Base-by-base conservation (phyloP, 2,113 vertebrate genomes). In the Rousettus leschenaultii region DNA sequence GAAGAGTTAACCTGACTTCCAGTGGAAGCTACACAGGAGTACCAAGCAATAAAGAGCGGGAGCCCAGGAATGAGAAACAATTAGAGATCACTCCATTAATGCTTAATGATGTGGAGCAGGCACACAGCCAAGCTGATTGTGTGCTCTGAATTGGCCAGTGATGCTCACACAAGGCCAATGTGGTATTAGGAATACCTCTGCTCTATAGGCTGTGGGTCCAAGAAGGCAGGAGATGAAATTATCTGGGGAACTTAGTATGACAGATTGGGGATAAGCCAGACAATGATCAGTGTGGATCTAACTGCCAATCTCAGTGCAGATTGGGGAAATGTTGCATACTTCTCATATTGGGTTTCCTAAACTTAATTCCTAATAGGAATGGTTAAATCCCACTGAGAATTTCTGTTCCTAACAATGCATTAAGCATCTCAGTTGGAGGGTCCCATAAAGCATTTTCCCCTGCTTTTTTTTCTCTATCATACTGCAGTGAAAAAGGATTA, bases 401-500 rank as follows among this genome's bases (percentile, higher is more conserved):
- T 97, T 90, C 97, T 96, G 88, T 95, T 97, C 92, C 28, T 84
- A 79, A 74, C 98, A 98, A 97, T 97, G 38, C 86, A 92, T 97
- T 96, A 96, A 35, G 73, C 59, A 96, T 96, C 63, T 95, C 95
- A 80, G 89, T 96, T 97, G 95, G 97, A 97, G 97, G 95, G 33
- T 94, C 75, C 95, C 68, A 21, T 71, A 95, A 98, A 98, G 82
- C 86, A 95, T 93, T 98, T 98, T 89, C 43, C 86, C 87, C 63
- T 94, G 95, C 86, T 97, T 97, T 86, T 86, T 85, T 95, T 96
- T 38, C 79, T 79, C 94, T 85, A 96, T 77, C 96, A 97, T 74
- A 82, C 48, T 97, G 65, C 78, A 98, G 95, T 96, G 97, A 98
- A 98, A 98, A 98, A 95, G 94, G 97, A 97, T 97, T 97, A 40